A percentile compares a stretch with the other conserved stretches of the same genome.
Evolutionary conservation across 2,888 invertebrate species (phyloP).

Genomic region (Sinentomon sp.): DNA sequence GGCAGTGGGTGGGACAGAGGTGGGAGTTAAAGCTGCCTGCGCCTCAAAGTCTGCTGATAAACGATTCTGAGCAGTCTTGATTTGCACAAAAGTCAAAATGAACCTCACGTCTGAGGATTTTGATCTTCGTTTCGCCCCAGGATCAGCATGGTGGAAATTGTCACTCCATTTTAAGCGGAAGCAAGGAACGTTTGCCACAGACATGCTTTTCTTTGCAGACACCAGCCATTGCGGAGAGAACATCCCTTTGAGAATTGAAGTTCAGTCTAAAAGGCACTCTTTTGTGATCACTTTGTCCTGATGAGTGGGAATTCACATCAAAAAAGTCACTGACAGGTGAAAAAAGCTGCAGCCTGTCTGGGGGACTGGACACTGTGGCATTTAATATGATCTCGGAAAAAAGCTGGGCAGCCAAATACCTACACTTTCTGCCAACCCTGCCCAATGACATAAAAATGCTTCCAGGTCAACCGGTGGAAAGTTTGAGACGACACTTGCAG

Average conservation of each 20-base stretch:
- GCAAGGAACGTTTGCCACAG: background rate
- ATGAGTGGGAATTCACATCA: slow-evolving; percentile 7
- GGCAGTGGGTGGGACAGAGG: slow-evolving; percentile 3
- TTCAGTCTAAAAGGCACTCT: background rate
- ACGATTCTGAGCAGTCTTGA: slow-evolving; percentile 7
- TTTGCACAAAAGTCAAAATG: slow-evolving; percentile 4
- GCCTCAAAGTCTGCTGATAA: slow-evolving; percentile 1
- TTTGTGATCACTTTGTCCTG: background rate
- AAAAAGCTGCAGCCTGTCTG: slow-evolving; percentile 3
- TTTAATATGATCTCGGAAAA: slow-evolving; percentile 4
- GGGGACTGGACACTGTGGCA: slow-evolving; percentile 1
- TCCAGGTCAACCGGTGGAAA: background rate
- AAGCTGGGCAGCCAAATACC: slow-evolving; percentile 2
- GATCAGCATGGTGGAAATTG: background rate
- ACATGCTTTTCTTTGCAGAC: background rate
- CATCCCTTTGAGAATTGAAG: background rate
- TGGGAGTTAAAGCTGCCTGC: slow-evolving; percentile 2
- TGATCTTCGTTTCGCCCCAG: slow-evolving; percentile 3
- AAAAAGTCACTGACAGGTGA: slow-evolving; percentile 4
- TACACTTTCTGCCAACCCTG: slow-evolving; percentile 6
- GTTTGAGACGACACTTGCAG: too few species aligned
- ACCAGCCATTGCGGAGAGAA: slow-evolving; percentile 2
- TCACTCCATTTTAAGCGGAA: slow-evolving; percentile 6
- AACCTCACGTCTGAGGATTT: background rate
- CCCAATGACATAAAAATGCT: background rate